Conservation (phyloP, 2,888 invertebrate genomes). For the Xiphydria camelus region DNA sequence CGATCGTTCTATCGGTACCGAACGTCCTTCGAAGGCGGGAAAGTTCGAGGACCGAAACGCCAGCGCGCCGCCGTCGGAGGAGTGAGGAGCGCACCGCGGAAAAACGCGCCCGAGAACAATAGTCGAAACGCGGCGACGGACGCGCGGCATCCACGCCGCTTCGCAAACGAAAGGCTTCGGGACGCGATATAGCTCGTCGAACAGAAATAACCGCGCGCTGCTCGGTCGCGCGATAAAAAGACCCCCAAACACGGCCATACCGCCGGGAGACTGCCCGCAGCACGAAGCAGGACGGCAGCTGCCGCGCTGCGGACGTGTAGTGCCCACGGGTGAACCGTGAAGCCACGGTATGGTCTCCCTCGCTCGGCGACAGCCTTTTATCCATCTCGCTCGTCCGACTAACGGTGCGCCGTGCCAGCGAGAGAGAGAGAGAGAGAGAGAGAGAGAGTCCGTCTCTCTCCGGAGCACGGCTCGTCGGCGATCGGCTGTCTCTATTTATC, state of each 20-base stretch:
- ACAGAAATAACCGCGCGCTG: constrained; percentile 16
- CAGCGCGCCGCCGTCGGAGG: background rate
- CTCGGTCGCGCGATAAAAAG: constrained; percentile 17
- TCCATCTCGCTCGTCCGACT: constrained; percentile 33
- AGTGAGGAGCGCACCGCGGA: too few relatives aligned
- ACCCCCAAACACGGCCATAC: constrained; percentile 25
- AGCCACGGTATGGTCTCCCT: constrained; percentile 28
- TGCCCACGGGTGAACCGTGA: background rate
- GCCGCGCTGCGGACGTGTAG: background rate
- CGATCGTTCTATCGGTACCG: too few relatives aligned
- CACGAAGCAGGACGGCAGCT: background rate
- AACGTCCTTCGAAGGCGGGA: background rate
- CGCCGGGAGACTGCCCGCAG: background rate
- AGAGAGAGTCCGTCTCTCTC: constrained; percentile 11
- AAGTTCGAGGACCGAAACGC: background rate
- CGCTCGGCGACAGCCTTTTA: constrained; percentile 21
- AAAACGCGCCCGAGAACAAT: too few relatives aligned
- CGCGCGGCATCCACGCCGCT: too few relatives aligned
- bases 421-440: background rate
- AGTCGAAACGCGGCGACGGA: background rate
- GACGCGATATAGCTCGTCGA: constrained; percentile 9
- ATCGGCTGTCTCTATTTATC: constrained; percentile 37
- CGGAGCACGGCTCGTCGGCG: background rate
- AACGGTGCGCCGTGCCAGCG: constrained; percentile 28
- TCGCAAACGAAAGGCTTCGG: too few relatives aligned